These are phyloP conservation scores for Chrosomus eos DNA, from an alignment of 2,797 vertebrate species.

Conservation along the genomic window DNA sequence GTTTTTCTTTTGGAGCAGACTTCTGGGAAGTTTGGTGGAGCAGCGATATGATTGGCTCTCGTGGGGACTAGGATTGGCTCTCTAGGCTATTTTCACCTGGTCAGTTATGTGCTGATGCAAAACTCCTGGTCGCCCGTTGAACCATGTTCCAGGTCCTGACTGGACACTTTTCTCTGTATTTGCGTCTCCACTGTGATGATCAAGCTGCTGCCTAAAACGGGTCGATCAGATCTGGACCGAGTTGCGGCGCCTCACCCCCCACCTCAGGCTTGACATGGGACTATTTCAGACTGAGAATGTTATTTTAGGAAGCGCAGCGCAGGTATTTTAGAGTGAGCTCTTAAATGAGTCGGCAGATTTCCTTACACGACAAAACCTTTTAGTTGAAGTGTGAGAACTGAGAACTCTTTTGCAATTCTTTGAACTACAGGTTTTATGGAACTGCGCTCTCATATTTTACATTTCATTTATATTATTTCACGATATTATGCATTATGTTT, in stretches of 20 bases:
- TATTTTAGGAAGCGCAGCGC: conserved; percentile 55
- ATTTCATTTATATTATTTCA: not conserved
- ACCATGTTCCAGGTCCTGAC: conserved; percentile 69
- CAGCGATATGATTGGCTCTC: conserved; percentile 39
- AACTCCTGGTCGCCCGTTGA: conserved; percentile 71
- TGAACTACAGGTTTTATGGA: not conserved
- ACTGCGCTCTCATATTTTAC: not conserved
- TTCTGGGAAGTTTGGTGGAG: conserved; percentile 30
- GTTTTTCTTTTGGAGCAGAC: conserved; percentile 41
- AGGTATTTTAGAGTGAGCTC: conserved; percentile 61
- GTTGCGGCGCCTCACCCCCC: conserved; percentile 59
- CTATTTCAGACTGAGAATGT: conserved; percentile 54
- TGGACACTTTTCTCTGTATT: conserved; percentile 74
- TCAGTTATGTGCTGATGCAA: conserved; percentile 67
- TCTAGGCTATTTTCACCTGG: conserved; percentile 71
- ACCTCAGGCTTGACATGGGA: conserved; percentile 25
- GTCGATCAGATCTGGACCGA: conserved; percentile 63
- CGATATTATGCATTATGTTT: not conserved
- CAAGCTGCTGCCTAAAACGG: conserved; percentile 73
- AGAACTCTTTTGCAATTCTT: conserved; percentile 1
- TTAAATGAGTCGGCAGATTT: conserved; percentile 28
- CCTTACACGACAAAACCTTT: conserved; percentile 39
- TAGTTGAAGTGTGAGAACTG: not conserved
- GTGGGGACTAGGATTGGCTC: conserved; percentile 41
- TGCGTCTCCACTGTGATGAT: conserved; percentile 72